These are phyloP conservation scores for Boloria euphrosyne DNA, from an alignment of 2,888 invertebrate species.

Conservation along the genomic window DNA sequence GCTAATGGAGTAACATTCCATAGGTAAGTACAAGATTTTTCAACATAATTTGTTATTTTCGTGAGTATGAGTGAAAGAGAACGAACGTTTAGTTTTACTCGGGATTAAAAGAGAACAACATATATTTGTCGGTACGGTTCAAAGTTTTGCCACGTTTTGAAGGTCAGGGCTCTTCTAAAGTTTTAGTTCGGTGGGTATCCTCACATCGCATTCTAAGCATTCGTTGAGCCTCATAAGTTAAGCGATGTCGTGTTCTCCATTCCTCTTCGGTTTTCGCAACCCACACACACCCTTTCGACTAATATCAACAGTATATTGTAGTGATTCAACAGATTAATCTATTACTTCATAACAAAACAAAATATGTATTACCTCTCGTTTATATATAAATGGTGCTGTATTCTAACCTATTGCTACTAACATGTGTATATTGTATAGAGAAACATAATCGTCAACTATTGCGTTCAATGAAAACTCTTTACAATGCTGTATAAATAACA, in stretches of 20 bases:
- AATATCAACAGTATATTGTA: constrained; percentile 58
- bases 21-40: no score
- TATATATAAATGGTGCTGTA: constrained; percentile 64
- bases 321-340: constrained; percentile 74
- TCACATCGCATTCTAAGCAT: constrained; percentile 64
- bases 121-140: no score
- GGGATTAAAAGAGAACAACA: no score
- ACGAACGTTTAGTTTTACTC: no score
- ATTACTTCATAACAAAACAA: constrained; percentile 75
- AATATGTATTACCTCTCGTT: constrained; percentile 61
- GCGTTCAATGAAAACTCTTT: constrained; percentile 61
- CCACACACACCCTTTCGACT: constrained; percentile 70
- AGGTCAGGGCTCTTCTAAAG: no score
- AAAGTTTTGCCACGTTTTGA: no score
- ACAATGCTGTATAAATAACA: constrained; percentile 53
- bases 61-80: no score
- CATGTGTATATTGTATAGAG: constrained; percentile 72
- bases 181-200: no score
- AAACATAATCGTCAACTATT: constrained; percentile 68
- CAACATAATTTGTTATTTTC: no score
- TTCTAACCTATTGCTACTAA: constrained; percentile 66
- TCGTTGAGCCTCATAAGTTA: constrained; percentile 71
- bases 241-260: constrained; percentile 62
- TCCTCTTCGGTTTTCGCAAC: constrained; percentile 56
- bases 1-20: no score